phyloP scores from a whole-genome alignment of 1,140 invertebrate genomes.

The Panagrolaimus sp. region DNA sequence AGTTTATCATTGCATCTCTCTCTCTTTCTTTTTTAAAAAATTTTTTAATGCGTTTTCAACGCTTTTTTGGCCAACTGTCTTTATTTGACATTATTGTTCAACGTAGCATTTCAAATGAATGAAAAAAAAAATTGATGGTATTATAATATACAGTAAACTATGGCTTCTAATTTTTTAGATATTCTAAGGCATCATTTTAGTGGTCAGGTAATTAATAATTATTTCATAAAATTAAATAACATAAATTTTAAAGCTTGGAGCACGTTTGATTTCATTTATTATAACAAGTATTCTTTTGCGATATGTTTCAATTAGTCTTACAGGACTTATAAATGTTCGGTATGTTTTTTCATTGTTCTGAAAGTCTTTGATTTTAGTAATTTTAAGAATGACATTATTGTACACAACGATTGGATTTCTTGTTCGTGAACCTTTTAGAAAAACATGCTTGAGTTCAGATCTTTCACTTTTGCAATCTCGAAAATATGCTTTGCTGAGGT shows the following conservation, averaged over 20 bases:
- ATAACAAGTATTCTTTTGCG: conserved; percentile 43
- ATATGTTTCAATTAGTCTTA: conserved; percentile 29
- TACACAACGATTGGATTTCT: conserved; percentile 40
- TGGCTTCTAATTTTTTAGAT: conserved; percentile 27
- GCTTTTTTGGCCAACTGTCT: no score
- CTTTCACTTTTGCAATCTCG: conserved; percentile 22
- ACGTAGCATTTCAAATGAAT: no score
- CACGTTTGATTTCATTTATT: conserved; percentile 31
- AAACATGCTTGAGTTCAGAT: conserved; percentile 34
- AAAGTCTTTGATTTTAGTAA: background rate
- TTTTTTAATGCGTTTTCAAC: no score
- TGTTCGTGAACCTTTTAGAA: conserved; percentile 37
- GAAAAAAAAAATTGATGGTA: no score
- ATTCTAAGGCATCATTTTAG: conserved; percentile 34
- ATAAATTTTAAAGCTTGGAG: conserved; percentile 26
- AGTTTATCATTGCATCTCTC: no score
- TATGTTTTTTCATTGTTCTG: conserved; percentile 18
- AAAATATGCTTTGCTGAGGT: conserved; percentile 23
- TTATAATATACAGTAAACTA: background rate
- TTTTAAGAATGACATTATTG: conserved; percentile 31
- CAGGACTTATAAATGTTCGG: conserved; percentile 45
- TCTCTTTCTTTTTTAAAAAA: no score
- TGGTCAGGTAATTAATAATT: conserved; percentile 25
- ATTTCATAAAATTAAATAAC: background rate
- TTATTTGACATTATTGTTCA: no score